Evolutionary conservation across 2,113 vertebrate species (phyloP).

Genomic region (Onychostoma macrolepis): DNA sequence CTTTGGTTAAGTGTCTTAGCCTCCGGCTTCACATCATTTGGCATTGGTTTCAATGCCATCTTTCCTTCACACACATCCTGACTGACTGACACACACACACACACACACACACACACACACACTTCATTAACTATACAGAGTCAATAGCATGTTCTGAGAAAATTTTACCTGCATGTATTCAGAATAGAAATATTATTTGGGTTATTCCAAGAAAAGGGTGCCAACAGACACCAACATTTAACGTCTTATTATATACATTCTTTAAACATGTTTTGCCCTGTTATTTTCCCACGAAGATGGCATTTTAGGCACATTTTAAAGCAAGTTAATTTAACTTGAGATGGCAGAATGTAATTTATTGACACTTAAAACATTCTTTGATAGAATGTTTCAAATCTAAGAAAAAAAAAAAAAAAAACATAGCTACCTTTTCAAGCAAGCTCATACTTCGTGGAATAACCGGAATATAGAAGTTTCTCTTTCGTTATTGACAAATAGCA

Average conservation of each 20-base stretch:
- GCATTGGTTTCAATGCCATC: conserved; percentile 17
- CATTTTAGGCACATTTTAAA: background rate
- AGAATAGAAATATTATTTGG: background rate
- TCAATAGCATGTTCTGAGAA: background rate
- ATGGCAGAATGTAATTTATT: background rate
- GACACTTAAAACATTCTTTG: background rate
- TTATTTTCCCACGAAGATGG: background rate
- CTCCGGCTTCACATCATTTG: conserved; percentile 9
- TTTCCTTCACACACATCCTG: background rate
- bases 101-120: background rate
- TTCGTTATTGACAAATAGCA: background rate
- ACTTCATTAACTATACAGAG: background rate
- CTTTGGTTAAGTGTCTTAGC: conserved; percentile 15
- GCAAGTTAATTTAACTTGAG: background rate
- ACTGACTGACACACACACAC: background rate
- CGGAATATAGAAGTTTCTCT: background rate
- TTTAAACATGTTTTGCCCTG: background rate
- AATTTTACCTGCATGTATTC: background rate
- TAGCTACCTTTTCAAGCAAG: background rate
- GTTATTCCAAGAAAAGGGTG: background rate
- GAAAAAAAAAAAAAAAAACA: background rate
- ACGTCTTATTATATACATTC: background rate
- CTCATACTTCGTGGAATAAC: background rate
- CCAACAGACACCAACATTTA: background rate
- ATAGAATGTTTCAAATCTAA: background rate